Evolutionary conservation across 2,888 invertebrate species (phyloP), one percentile per base, ranked within the genome.

Genomic region (Oxyteleia sp.): DNA sequence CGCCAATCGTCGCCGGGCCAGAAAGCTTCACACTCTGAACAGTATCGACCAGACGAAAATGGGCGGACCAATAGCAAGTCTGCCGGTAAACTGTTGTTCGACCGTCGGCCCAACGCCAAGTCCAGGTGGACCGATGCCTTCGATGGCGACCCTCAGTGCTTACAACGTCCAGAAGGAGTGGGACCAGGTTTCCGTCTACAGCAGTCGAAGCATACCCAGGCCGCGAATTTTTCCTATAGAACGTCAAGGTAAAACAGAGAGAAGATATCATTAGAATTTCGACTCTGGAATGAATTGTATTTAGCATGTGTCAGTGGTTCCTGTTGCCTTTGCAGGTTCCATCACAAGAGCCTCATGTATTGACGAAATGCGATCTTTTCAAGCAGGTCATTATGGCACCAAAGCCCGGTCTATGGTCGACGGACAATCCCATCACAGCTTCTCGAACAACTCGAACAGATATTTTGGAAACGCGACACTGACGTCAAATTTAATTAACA

Each of bases 111-210:
- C 96, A 85, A 96, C 97, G 32, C 96, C 96, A 74, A 97, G 96
- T 92, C 97, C 97, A 64, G 96, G 95, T 79, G 97, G 97, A 16
- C 97, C 97, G 32, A 94, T 98, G 84, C 88, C 91, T 0, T 97
- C 97, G 38, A 94, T 98, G 92, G 97, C 97, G 66, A 96, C 97
- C 7, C 95, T 98, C 88, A 97, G 96, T 92, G 97, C 97, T 85
- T 97, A 96, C 94, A 97, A 97, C 94, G 96, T 96, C 92, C 96
- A 96, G 94, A 97, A 97, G 94, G 97, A 97, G 93, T 97, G 97
- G 97, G 97, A 97, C 93, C 97, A 97, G 92, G 96, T 98, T 84
- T 98, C 98, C 45, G 97, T 97, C 63, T 98, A 98, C 93, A 98
- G 98, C 93, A 96, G 97, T 86, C 96, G 98, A 91, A 98, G 98